These are phyloP conservation scores for Zhuqinia jingwanae DNA, from an alignment of 2,888 invertebrate genomes.

Conservation along the genomic window DNA sequence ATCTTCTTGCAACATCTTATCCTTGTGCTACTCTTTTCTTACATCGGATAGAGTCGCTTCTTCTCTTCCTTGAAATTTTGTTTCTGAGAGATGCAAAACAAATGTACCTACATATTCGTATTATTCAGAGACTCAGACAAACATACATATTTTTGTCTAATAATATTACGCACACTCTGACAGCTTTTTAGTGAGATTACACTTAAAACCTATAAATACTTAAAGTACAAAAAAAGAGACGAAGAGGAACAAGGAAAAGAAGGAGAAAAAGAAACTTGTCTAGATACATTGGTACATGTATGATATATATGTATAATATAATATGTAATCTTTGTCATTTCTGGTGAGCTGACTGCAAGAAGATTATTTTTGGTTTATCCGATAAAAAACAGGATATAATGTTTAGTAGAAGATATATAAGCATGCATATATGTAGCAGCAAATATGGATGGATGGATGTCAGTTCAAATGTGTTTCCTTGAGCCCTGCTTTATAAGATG, in stretches of 20 bases:
- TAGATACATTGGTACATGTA: not conserved
- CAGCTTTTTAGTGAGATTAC: conserved; percentile 37
- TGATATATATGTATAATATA: not conserved
- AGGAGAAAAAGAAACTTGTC: conserved; percentile 10
- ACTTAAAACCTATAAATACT: conserved; percentile 41
- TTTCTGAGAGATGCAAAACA: conserved; percentile 13
- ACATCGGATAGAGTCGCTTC: not conserved
- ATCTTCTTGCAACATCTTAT: conserved; percentile 30
- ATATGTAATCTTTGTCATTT: conserved; percentile 37
- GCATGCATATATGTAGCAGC: too few relatives aligned
- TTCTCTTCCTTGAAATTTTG: conserved; percentile 9
- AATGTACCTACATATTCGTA: too few relatives aligned
- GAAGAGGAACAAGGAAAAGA: conserved; percentile 8
- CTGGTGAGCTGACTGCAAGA: conserved; percentile 22
- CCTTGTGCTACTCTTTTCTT: not conserved
- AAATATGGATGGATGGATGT: conserved; percentile 54
- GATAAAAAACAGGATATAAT: conserved; percentile 46
- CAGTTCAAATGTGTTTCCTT: conserved; percentile 53
- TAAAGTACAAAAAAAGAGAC: not conserved
- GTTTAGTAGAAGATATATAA: not conserved
- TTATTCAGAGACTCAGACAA: too few relatives aligned
- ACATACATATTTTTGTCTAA: conserved; percentile 26
- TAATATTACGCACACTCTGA: conserved; percentile 16
- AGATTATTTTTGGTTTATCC: conserved; percentile 64
- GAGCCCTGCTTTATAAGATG: conserved; percentile 40